phyloP scores from a whole-genome alignment of 2,888 invertebrate species.

The Hanleya hanleyi region DNA sequence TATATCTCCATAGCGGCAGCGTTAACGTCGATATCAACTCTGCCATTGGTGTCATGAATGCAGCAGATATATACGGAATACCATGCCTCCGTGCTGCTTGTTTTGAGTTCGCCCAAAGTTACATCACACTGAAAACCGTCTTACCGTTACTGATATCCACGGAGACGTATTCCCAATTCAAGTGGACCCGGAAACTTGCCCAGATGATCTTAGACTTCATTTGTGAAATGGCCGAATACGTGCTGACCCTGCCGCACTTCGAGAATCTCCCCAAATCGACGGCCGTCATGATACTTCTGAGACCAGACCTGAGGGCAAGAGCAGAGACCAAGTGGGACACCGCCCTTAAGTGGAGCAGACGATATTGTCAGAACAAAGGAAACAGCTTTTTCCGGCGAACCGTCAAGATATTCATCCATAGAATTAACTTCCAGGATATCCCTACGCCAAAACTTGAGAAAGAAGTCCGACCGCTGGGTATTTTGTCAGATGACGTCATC shows the following conservation, averaged over 20 bases:
- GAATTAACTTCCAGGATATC: background rate
- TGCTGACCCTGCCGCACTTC: background rate
- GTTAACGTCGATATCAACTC: background rate
- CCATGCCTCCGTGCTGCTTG: background rate
- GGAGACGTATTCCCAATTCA: background rate
- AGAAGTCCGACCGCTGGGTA: background rate
- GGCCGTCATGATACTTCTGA: background rate
- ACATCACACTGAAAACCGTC: background rate
- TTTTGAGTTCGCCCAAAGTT: background rate
- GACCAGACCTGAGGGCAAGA: background rate
- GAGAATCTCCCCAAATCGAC: background rate
- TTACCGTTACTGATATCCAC: background rate
- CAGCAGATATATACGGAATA: background rate
- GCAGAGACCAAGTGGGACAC: background rate
- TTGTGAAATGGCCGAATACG: background rate
- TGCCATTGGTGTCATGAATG: constrained; percentile 7
- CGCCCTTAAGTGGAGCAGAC: background rate
- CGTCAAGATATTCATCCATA: background rate
- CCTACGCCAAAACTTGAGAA: background rate
- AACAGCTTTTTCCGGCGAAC: background rate
- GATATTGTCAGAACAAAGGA: background rate
- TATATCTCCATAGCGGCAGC: constrained; percentile 6
- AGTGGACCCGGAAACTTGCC: background rate
- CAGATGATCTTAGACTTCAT: background rate
- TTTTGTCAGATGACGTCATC: background rate